Conservation (phyloP, 2,797 vertebrate species). For the Paratrypauchen microcephalus region DNA sequence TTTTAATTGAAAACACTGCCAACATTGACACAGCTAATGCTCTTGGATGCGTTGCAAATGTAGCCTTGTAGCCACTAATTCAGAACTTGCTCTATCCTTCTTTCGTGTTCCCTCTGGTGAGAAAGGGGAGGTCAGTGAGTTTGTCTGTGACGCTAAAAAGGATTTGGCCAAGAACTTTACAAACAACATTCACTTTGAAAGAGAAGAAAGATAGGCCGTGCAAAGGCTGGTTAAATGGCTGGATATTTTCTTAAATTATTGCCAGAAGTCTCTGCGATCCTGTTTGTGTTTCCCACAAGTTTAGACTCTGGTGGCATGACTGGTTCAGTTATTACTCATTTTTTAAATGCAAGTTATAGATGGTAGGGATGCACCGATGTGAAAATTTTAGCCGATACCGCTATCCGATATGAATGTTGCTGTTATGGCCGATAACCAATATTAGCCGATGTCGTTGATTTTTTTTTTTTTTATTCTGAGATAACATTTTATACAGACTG, state of each 20-base stretch:
- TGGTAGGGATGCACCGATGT: too few relatives aligned
- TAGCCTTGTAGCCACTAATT: slow-evolving; percentile 36
- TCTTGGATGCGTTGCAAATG: slow-evolving; percentile 60
- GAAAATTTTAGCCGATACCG: too few relatives aligned
- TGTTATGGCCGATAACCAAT: too few relatives aligned
- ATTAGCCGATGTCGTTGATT: too few relatives aligned
- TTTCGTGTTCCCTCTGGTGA: background rate
- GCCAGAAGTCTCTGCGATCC: slow-evolving; percentile 22
- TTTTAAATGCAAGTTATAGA: too few relatives aligned
- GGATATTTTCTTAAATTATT: slow-evolving; percentile 30
- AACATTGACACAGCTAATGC: slow-evolving; percentile 77
- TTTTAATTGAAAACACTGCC: slow-evolving; percentile 79
- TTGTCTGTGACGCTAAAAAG: slow-evolving; percentile 57
- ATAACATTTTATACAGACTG: too few relatives aligned
- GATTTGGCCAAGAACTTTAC: slow-evolving; percentile 44
- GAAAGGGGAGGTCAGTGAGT: slow-evolving; percentile 67
- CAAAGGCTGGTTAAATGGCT: slow-evolving; percentile 21
- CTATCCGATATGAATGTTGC: too few relatives aligned
- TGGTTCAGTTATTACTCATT: too few relatives aligned
- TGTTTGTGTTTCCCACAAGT: background rate
- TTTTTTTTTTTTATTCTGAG: too few relatives aligned
- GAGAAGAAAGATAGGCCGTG: slow-evolving; percentile 19
- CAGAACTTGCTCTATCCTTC: slow-evolving; percentile 41
- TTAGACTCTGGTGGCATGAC: too few relatives aligned
- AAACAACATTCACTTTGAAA: slow-evolving; percentile 40